A percentile compares a stretch with the other conserved stretches of the same genome.
These are phyloP conservation scores for Rhynchophorus ferrugineus DNA, from an alignment of 1,140 invertebrate genomes.

Conservation along the genomic window DNA sequence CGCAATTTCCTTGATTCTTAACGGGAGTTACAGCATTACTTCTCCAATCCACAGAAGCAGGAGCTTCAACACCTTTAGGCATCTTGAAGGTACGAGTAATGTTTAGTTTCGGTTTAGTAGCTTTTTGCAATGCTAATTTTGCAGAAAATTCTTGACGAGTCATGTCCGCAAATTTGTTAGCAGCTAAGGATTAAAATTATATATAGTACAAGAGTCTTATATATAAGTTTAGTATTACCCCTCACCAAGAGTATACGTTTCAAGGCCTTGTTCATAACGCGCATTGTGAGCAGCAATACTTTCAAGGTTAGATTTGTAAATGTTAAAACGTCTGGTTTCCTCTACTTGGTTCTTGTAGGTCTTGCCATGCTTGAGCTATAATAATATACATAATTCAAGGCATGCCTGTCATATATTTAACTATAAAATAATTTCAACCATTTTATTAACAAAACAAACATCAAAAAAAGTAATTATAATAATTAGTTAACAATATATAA, in stretches of 20 bases:
- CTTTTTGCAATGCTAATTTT: slow-evolving; percentile 1
- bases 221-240: neutral
- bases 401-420: too few species aligned
- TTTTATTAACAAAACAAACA: neutral
- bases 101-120: neutral
- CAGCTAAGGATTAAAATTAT: neutral
- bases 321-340: slow-evolving; percentile 64
- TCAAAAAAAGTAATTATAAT: neutral
- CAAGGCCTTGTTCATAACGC: slow-evolving; percentile 20
- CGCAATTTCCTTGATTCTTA: slow-evolving; percentile 35
- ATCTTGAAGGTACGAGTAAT: neutral
- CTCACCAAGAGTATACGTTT: slow-evolving; percentile 15
- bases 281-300: slow-evolving; percentile 24
- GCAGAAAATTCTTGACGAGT: slow-evolving; percentile 20
- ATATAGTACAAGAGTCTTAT: neutral
- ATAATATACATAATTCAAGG: neutral
- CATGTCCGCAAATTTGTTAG: slow-evolving; percentile 24
- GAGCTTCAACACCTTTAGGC: slow-evolving; percentile 17
- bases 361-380: slow-evolving; percentile 42
- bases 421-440: too few species aligned
- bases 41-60: slow-evolving; percentile 29
- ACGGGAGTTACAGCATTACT: slow-evolving; percentile 28
- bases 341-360: slow-evolving; percentile 59
- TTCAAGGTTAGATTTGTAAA: slow-evolving; percentile 20
- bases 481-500: neutral